Base-by-base conservation (phyloP, 2,113 vertebrate species). In the Cynoglossus semilaevis region DNA sequence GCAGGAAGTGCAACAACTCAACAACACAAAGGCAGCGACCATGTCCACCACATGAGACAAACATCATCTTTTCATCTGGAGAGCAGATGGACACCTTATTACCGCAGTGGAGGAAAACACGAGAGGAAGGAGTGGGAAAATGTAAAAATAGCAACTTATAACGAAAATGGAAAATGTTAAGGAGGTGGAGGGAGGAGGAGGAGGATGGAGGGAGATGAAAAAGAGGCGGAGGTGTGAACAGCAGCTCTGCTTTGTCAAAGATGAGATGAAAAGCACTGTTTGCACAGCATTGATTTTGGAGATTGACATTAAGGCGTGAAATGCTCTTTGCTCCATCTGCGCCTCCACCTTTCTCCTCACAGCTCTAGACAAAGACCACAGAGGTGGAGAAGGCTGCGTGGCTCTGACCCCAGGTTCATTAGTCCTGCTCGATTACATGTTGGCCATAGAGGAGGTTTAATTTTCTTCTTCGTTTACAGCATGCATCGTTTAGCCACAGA, bases 41-140 rank as follows among this genome's bases (percentile, higher is more conserved):
- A 19, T 43, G 54, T 63, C 59, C 56, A 79, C 63, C 77, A 74
- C 80, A 76, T 82, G 70, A 72, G 37, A 77, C 62, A 76, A 63
- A 76, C 75, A 58, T 62, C 78, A 65, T 84, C 66, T 62, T 64
- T 82, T 77, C 76, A 76, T 79, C 78, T 74, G 63, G 60, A 76
- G 77, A 86, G 79, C 84, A 83, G 80, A 85, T 76, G 73, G 80
- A 82, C 7, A 45, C 59, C 64, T 47, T 35, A 48, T 37, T 67
- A 58, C 57, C 54, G 7, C 43, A 40, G 65, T 51, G 56, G 37
- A 62, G 16, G 57, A 52, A 16, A 37, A 8, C 60, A 67, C 55
- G 63, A 71, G 63, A 40, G 35, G 29, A 61, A 56, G 46, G 69
- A 57, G 63, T 58, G 60, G 47, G 62, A 62, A 60, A 54, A 74